These are phyloP conservation scores for Drosophila bocqueti DNA, from an alignment of 1,140 invertebrate genomes.

Conservation along the genomic window DNA sequence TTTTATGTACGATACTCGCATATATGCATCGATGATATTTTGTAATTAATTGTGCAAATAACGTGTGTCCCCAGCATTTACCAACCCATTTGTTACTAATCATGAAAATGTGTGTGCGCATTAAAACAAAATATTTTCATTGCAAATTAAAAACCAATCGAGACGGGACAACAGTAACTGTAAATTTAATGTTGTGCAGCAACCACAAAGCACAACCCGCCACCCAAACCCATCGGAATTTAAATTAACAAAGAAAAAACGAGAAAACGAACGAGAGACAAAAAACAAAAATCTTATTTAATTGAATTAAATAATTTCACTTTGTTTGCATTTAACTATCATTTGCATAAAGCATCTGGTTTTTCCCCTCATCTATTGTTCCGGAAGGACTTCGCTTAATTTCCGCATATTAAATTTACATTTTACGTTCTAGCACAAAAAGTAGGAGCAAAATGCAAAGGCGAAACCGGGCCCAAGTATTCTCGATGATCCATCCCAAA, in stretches of 20 bases:
- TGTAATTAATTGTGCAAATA: constrained; percentile 81
- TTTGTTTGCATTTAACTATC: constrained; percentile 73
- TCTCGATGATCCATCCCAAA: constrained; percentile 37
- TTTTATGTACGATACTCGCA: constrained; percentile 34
- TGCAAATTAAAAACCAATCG: constrained; percentile 41
- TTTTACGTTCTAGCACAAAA: constrained; percentile 75
- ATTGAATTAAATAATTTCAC: constrained; percentile 81
- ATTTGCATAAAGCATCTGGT: constrained; percentile 56
- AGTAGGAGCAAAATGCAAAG: constrained; percentile 32
- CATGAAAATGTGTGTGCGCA: constrained; percentile 26
- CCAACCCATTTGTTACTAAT: constrained; percentile 81
- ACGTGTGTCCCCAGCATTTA: constrained; percentile 72
- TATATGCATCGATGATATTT: constrained; percentile 56
- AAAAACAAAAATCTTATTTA: constrained; percentile 80
- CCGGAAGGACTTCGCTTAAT: constrained; percentile 24
- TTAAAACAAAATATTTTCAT: constrained; percentile 46
- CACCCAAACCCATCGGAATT: constrained; percentile 15
- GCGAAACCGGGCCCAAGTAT: constrained; percentile 37
- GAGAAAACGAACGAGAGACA: constrained; percentile 9
- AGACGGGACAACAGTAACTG: constrained; percentile 21
- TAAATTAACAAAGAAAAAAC: constrained; percentile 44
- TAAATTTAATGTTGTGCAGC: constrained; percentile 51
- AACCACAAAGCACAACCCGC: constrained; percentile 38
- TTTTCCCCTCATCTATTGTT: constrained; percentile 22
- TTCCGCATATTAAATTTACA: constrained; percentile 57